phyloP scores from a whole-genome alignment of 2,797 vertebrate species.

The Leuciscus waleckii region DNA sequence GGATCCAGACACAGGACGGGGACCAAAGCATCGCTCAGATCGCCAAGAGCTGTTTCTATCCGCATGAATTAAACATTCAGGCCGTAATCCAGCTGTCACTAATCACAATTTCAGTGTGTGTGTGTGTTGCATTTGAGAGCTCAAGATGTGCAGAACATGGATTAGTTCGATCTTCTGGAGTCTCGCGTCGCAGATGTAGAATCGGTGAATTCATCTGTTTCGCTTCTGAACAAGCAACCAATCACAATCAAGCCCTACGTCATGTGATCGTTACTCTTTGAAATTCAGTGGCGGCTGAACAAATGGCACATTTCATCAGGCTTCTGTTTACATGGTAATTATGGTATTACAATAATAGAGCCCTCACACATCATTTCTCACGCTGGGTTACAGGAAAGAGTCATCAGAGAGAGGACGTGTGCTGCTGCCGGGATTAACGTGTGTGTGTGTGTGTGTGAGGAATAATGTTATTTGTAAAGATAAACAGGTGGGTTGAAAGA shows the following conservation, averaged over 20 bases:
- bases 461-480: conserved; percentile 30
- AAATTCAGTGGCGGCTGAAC: neutral
- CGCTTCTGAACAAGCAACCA: neutral
- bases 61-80: neutral
- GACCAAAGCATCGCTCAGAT: neutral
- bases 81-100: conserved; percentile 14
- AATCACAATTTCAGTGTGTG: neutral
- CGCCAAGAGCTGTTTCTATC: neutral
- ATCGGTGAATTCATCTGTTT: neutral
- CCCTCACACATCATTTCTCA: conserved; percentile 24
- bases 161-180: conserved; percentile 19
- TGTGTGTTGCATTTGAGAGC: neutral
- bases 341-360: conserved; percentile 45
- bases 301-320: conserved; percentile 30
- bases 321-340: conserved; percentile 37
- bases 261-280: neutral
- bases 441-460: neutral
- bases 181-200: neutral
- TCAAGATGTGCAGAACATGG: neutral
- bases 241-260: neutral
- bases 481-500: conserved; percentile 19
- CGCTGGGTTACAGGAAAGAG: conserved; percentile 17
- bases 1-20: neutral
- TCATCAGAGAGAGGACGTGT: neutral
- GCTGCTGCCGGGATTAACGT: neutral